Evolutionary conservation across 2,797 vertebrate genomes (phyloP), one percentile per base, ranked within the genome.

Genomic region (Sebastes glaucus): DNA sequence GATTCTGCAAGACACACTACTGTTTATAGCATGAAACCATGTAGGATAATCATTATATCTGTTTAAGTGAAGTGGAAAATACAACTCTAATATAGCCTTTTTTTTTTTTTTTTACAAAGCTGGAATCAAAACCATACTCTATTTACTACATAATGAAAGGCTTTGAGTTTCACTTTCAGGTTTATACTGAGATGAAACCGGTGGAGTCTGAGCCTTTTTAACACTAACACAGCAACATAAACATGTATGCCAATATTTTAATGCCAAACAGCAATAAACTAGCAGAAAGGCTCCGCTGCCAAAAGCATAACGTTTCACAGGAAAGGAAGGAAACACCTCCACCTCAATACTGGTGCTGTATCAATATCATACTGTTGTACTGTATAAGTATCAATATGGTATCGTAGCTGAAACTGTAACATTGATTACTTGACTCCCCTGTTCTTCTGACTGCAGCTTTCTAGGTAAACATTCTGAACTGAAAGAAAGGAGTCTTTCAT

Each of bases 221-320:
- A 49, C 62, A 81, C 38, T 18, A 60, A 64, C 42, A 33, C n/a
- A 33, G 30, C 49, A 46, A 53, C 60, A 38, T 35, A 59, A 69
- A 83, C 57, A 61, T 59, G 27, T 9, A n/a, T 32, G 59, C 6
- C 62, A 64, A 69, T 53, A 71, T 64, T 71, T 78, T 27, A 61
- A 55, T 57, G 42, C 70, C 59, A 83, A 83, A 67, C 22, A 4
- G 71, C 16, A 68, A 76, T 35, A 81, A 67, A 38, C 49, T 59
- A 33, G n/a, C 16, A 62, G 7, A 60, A 22, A 30, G 8, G 13
- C 60, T 55, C 11, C 14, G 62, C 35, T 72, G 71, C 42, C 52
- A 74, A 7, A 74, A 64, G 71, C 70, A 60, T 35, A 74, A 42
- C 10, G 7, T 57, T 75, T 56, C 49, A 30, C 14, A 32, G 28